Evolutionary conservation across 2,888 invertebrate genomes (phyloP).

Genomic region (Galerucella pusilla): DNA sequence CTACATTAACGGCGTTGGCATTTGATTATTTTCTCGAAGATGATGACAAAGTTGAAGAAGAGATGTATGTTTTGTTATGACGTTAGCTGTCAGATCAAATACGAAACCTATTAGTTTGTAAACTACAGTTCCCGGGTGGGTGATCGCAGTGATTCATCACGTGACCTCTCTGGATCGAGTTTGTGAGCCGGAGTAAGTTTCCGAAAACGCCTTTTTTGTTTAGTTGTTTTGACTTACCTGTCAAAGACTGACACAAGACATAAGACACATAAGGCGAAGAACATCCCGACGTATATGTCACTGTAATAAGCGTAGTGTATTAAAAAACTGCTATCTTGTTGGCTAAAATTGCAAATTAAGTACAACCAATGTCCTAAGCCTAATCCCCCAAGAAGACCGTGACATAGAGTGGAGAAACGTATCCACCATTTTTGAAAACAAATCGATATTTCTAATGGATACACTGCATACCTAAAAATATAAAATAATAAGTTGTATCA

Average conservation of each 20-base stretch:
- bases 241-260: conserved; percentile 72
- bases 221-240: conserved; percentile 63
- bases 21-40: too few species aligned
- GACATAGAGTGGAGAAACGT: conserved; percentile 68
- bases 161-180: too few species aligned
- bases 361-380: conserved; percentile 71
- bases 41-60: too few species aligned
- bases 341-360: conserved; percentile 67
- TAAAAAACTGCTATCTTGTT: conserved; percentile 60
- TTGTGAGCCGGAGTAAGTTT: too few species aligned
- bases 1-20: too few species aligned
- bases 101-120: too few species aligned
- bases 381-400: conserved; percentile 71
- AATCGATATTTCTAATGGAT: conserved; percentile 69
- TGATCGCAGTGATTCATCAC: too few species aligned
- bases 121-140: too few species aligned
- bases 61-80: too few species aligned
- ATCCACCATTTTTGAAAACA: conserved; percentile 69
- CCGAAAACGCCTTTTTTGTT: too few species aligned
- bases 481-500: neutral
- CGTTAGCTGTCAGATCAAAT: too few species aligned
- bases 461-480: conserved; percentile 45
- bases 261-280: conserved; percentile 70
- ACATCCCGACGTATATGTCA: conserved; percentile 63
- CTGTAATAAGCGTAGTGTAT: conserved; percentile 61